phyloP scores from a whole-genome alignment of 2,797 vertebrate genomes.

The Myotis pilosus region DNA sequence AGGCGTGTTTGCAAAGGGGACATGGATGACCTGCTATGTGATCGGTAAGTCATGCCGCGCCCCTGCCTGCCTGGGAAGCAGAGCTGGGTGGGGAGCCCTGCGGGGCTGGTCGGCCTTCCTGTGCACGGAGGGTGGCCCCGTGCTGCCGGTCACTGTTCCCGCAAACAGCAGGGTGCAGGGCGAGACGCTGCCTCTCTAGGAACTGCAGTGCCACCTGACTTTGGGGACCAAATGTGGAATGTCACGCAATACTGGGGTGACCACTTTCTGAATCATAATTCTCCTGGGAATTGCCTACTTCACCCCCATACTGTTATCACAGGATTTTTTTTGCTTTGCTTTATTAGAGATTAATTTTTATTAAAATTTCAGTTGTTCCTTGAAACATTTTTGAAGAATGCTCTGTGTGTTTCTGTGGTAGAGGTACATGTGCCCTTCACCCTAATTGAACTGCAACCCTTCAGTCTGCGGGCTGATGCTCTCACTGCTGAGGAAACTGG shows the following conservation, averaged over 20 bases:
- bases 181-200: not conserved
- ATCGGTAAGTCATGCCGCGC: slow-evolving; percentile 87
- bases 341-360: not conserved
- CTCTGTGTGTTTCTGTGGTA: not conserved
- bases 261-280: too few species aligned
- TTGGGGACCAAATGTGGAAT: not conserved
- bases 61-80: not conserved
- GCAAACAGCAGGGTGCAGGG: not conserved
- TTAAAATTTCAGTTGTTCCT: not conserved
- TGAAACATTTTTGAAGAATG: not conserved
- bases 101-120: not conserved
- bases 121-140: fast-evolving
- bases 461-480: too few species aligned
- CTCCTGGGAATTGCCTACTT: too few species aligned
- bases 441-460: not conserved
- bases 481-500: not conserved
- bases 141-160: not conserved
- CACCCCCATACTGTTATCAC: not conserved
- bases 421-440: not conserved
- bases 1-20: slow-evolving; percentile 94
- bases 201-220: not conserved
- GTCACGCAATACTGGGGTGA: not conserved
- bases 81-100: not conserved
- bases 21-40: slow-evolving; percentile 94
- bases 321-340: not conserved